These are phyloP conservation scores for Chrysaora quinquecirrha DNA, from an alignment of 30 jellyfish, hydroid and myxozoan genomes.

Conservation along the genomic window DNA sequence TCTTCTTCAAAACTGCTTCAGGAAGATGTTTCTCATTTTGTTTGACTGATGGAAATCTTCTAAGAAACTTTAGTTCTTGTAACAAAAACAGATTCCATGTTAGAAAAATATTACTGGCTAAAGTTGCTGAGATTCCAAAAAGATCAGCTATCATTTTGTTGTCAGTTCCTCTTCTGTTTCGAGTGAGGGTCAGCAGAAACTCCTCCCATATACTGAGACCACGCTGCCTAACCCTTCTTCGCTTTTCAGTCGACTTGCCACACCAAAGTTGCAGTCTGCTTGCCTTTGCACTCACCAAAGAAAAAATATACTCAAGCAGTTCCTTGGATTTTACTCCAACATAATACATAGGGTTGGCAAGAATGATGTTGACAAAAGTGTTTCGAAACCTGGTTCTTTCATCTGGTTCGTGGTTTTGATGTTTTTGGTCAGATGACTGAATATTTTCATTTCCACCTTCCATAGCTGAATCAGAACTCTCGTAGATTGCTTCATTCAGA, in stretches of 20 bases:
- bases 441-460: no score
- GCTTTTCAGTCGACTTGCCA: not conserved
- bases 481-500: no score
- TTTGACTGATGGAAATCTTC: slow-evolving; percentile 23
- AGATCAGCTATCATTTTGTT: slow-evolving; percentile 39
- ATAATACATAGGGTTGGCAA: slow-evolving; percentile 11
- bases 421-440: no score
- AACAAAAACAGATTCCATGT: slow-evolving; percentile 31
- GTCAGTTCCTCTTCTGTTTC: slow-evolving; percentile 37
- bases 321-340: slow-evolving; percentile 14
- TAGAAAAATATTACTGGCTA: slow-evolving; percentile 25
- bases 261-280: not conserved
- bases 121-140: not conserved
- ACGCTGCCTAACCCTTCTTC: not conserved
- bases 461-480: no score
- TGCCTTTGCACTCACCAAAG: slow-evolving; percentile 16
- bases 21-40: slow-evolving; percentile 15
- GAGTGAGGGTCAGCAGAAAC: slow-evolving; percentile 5
- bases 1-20: not conserved
- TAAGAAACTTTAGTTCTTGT: slow-evolving; percentile 3
- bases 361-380: not conserved
- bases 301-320: not conserved
- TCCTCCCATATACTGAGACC: slow-evolving; percentile 43
- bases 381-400: no score
- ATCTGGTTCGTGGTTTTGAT: no score